Conservation (phyloP, 1,140 invertebrate species). For the Ceratosolen solmsi region DNA sequence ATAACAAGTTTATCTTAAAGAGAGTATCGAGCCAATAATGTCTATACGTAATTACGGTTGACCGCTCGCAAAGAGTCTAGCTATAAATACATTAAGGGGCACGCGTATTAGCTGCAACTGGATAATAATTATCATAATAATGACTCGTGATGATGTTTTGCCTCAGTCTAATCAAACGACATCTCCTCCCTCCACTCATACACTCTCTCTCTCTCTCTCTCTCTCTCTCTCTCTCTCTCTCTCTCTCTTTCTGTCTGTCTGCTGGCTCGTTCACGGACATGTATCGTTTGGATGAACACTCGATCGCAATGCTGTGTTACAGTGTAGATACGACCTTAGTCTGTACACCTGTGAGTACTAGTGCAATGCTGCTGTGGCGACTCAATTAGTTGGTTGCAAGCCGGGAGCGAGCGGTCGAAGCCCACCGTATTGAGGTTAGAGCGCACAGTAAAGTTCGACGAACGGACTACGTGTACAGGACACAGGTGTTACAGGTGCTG, state of each 20-base stretch:
- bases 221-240: not conserved
- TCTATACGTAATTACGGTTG: too few species aligned
- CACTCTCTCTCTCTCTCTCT: not conserved
- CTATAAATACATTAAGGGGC: too few species aligned
- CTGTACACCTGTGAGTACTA: not conserved
- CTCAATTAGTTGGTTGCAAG: not conserved
- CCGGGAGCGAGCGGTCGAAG: constrained; percentile 4
- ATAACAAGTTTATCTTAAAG: too few species aligned
- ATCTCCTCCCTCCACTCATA: not conserved
- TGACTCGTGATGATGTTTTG: too few species aligned
- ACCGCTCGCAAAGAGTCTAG: too few species aligned
- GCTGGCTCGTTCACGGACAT: not conserved
- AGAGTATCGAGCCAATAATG: too few species aligned
- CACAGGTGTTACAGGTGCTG: constrained; percentile 46
- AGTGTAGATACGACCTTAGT: too few species aligned
- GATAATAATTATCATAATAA: too few species aligned
- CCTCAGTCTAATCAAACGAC: too few species aligned
- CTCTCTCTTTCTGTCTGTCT: not conserved
- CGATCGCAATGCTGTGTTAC: too few species aligned
- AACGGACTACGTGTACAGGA: constrained; percentile 45
- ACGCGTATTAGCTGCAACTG: too few species aligned
- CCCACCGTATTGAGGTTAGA: constrained; percentile 18
- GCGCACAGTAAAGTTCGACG: constrained; percentile 41
- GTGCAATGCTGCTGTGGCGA: not conserved
- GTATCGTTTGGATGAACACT: not conserved